Percentiles rank a stretch among this genome's conserved stretches.
These are phyloP conservation scores for Haemorhous mexicanus DNA, from an alignment of 2,113 vertebrate genomes.

Conservation along the genomic window DNA sequence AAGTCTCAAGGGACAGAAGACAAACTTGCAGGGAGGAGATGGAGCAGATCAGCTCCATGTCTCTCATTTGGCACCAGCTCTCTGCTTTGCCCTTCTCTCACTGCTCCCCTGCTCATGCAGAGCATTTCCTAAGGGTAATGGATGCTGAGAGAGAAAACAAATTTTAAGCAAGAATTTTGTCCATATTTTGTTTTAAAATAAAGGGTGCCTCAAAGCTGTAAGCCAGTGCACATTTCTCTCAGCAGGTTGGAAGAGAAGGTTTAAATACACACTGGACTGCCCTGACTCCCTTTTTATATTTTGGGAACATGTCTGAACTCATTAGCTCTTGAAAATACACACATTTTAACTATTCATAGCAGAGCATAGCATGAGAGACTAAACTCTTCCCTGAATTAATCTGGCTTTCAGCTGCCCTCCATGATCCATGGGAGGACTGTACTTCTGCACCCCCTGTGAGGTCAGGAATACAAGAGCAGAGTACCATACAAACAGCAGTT, in stretches of 20 bases:
- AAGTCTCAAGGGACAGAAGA: neutral
- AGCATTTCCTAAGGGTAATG: neutral
- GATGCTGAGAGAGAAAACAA: neutral
- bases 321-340: neutral
- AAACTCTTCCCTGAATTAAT: neutral
- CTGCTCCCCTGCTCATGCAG: neutral
- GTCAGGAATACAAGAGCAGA: neutral
- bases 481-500: neutral
- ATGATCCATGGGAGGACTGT: neutral
- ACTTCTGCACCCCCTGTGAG: neutral
- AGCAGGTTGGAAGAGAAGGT: neutral
- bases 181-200: neutral
- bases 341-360: neutral
- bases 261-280: neutral
- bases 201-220: neutral
- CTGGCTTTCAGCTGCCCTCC: neutral
- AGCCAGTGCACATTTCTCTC: neutral
- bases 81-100: neutral
- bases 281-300: neutral
- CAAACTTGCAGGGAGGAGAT: neutral
- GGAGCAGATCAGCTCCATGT: neutral
- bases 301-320: neutral
- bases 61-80: neutral
- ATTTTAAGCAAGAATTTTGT: neutral
- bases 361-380: neutral